Evolutionary conservation across 2,113 vertebrate genomes (phyloP).

Genomic region (Neoarius graeffei): DNA sequence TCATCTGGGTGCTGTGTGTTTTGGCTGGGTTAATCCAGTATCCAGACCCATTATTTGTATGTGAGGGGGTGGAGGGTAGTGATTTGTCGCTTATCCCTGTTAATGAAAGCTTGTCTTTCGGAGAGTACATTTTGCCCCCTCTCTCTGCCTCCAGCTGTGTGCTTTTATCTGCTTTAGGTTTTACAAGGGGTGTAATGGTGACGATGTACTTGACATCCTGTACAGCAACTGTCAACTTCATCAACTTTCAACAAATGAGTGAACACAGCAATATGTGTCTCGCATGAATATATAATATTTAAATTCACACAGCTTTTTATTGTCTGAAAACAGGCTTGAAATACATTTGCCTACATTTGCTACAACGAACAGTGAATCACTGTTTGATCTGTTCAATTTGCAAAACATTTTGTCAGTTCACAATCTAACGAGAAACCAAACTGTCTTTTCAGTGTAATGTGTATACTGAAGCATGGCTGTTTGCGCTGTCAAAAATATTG

Average conservation of each 20-base stretch:
- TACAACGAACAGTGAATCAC: not conserved
- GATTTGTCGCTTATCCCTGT: constrained; percentile 54
- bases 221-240: not conserved
- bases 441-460: not conserved
- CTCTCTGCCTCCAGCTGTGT: constrained; percentile 56
- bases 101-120: constrained; percentile 80
- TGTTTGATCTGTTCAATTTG: not conserved
- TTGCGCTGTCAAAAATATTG: not conserved
- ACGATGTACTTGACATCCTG: not conserved
- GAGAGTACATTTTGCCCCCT: constrained; percentile 69
- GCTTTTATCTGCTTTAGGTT: constrained; percentile 63
- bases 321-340: not conserved
- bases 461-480: not conserved
- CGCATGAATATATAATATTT: not conserved
- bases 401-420: not conserved
- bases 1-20: not conserved
- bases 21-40: constrained; percentile 29
- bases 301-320: not conserved
- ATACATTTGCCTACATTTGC: not conserved
- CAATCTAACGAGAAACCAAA: not conserved
- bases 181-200: constrained; percentile 62
- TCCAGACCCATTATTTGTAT: constrained; percentile 53
- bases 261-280: not conserved
- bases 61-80: constrained; percentile 42
- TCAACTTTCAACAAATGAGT: not conserved